phyloP scores from a whole-genome alignment of 2,888 invertebrate genomes.

The Lasius platythorax region DNA sequence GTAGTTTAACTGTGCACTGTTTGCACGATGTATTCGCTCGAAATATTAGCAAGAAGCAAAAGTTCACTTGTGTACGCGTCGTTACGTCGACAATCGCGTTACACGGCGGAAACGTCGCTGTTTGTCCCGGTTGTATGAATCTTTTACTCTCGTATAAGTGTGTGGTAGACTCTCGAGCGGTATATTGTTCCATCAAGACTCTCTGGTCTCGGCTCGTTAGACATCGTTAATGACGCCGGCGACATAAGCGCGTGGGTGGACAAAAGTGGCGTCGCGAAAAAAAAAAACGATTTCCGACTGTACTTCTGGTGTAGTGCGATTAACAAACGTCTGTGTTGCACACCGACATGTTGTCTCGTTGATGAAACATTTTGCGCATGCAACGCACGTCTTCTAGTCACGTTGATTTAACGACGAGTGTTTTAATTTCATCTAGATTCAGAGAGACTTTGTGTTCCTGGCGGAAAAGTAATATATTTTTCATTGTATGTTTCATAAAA shows the following conservation, averaged over 20 bases:
- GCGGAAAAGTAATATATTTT: not conserved
- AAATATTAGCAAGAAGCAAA: slow-evolving; percentile 15
- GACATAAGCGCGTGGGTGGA: slow-evolving; percentile 25
- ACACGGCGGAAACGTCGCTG: slow-evolving; percentile 2
- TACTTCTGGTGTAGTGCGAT: slow-evolving; percentile 41
- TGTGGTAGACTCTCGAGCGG: slow-evolving; percentile 34
- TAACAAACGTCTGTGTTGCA: slow-evolving; percentile 24
- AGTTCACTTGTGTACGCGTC: slow-evolving; percentile 10
- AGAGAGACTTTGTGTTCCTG: not conserved
- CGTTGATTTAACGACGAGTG: slow-evolving; percentile 9
- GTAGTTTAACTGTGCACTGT: not conserved
- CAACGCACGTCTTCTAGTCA: not conserved
- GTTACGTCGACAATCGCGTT: not conserved
- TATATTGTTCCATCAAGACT: slow-evolving; percentile 52
- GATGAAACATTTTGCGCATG: slow-evolving; percentile 4
- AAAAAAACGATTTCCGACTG: slow-evolving; percentile 28
- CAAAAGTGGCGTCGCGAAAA: slow-evolving; percentile 45
- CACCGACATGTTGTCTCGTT: slow-evolving; percentile 45
- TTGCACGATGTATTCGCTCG: not conserved
- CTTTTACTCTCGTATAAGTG: slow-evolving; percentile 24
- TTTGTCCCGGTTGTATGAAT: slow-evolving; percentile 2
- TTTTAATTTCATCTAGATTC: slow-evolving; percentile 10
- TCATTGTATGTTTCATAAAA: not conserved
- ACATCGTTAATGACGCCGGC: slow-evolving; percentile 65
- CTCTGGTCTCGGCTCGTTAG: slow-evolving; percentile 67